These are phyloP conservation scores for Gallinago solitaria DNA, from an alignment of 2,797 vertebrate genomes.

Conservation along the genomic window DNA sequence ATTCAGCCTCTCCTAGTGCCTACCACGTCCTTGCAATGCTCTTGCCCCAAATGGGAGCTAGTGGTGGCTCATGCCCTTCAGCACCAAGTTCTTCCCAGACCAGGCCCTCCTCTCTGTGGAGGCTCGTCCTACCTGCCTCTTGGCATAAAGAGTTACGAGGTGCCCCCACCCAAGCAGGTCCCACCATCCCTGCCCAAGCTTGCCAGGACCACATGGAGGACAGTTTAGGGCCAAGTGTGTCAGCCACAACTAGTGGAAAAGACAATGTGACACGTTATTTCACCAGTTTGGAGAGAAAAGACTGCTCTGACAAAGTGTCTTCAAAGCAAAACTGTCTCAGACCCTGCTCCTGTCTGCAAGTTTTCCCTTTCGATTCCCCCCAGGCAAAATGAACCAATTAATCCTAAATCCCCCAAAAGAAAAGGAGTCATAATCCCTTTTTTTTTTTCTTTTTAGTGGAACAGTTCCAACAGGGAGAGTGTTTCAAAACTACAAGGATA, in stretches of 20 bases:
- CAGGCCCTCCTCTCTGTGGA: fast-evolving
- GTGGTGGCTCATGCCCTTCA: not conserved
- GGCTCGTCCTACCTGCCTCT: fast-evolving
- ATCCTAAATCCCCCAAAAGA: not conserved
- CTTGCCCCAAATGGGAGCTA: not conserved
- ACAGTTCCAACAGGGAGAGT: constrained; percentile 5
- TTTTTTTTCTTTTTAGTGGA: not conserved
- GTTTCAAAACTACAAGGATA: constrained; percentile 45
- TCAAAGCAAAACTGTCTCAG: not conserved
- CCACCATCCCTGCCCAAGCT: not conserved
- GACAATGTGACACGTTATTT: not conserved
- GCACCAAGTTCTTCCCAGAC: not conserved
- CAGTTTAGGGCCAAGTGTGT: not conserved
- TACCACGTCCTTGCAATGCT: not conserved
- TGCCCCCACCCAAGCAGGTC: fast-evolving
- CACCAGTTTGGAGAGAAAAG: not conserved
- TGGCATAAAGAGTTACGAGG: fast-evolving
- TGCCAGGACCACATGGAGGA: not conserved
- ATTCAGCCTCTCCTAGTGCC: not conserved
- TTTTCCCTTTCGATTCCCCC: not conserved
- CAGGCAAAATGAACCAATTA: not conserved
- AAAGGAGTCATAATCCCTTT: not conserved
- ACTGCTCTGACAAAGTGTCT: not conserved
- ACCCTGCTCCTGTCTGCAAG: fast-evolving
- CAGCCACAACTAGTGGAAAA: not conserved